Base-by-base conservation (phyloP, 2,888 invertebrate genomes). In the Ichneumoninae sp. region DNA sequence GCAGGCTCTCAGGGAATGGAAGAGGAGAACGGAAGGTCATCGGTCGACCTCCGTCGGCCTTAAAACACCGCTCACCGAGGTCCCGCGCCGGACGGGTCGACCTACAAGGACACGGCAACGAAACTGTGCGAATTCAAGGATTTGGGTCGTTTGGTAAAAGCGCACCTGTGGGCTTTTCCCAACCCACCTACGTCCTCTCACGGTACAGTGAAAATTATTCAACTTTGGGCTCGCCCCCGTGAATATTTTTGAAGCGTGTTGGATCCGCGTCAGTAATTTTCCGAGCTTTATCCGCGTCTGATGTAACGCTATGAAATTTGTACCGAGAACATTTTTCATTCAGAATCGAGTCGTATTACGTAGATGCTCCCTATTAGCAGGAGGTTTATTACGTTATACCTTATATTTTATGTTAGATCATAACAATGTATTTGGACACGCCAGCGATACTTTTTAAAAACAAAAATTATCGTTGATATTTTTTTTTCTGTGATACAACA, bases 1-100 rank as follows among this genome's bases (percentile, higher is more conserved):
- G 60, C 44, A 33, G 33, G 65, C 26, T 22, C 26, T 30, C 36
- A 36, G 50, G 47, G 70, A 75, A 80, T 70, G 66, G 65, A 44
- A 84, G 77, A 65, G 78, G 84, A 77, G 71, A 13, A 81, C 75
- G 70, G 75, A 75, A 75, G 84, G 62, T 75, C 70, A 74, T 52
- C 40, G 10, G 30, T 47, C 50, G 71, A 78, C 81, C 84, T 78
- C 78, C 6, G 78, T 79, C 70, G 47, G 44, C 40, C 52, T 70
- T 72, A 69, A 69, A 47, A 36, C 50, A 13, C 30, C 13, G 57
- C 76, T 54, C 8, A 22, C 54, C 54, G 57, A 13, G n/a, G 36
- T 16, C 19, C 7, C 47, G 60, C 13, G 3, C 16, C 30, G 26
- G 47, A n/a, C 7, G 40, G 66, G 62, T n/a, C 62, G 62, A 36